phyloP scores from a whole-genome alignment of 2,797 vertebrate genomes.

The Margarornis squamiger region DNA sequence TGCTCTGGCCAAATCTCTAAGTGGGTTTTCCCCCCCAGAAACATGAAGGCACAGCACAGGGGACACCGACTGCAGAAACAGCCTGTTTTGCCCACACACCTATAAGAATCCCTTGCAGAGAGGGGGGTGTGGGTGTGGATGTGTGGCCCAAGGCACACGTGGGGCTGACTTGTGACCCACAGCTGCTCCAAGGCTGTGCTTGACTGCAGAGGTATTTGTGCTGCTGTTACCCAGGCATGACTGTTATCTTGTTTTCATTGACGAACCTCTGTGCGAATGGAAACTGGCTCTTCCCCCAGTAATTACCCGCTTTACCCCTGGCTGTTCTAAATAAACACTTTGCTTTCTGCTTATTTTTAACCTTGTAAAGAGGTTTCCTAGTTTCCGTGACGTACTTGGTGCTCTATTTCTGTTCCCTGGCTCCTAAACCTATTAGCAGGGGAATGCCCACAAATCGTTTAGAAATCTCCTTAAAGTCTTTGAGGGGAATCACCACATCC shows the following conservation, averaged over 20 bases:
- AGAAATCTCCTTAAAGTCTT: not conserved
- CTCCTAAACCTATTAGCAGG: constrained; percentile 15
- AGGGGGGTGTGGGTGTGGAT: not conserved
- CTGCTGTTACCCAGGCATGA: constrained; percentile 23
- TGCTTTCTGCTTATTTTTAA: constrained; percentile 54
- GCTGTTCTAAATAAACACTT: not conserved
- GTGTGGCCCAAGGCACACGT: accelerated
- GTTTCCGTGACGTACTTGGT: constrained; percentile 9
- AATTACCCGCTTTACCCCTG: constrained; percentile 21
- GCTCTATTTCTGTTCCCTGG: constrained; percentile 29
- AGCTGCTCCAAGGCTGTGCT: not conserved
- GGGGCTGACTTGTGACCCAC: not conserved
- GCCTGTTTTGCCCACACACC: accelerated
- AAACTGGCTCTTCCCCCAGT: constrained; percentile 30
- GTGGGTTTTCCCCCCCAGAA: accelerated
- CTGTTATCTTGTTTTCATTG: constrained; percentile 31
- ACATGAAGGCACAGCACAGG: accelerated
- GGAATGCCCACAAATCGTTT: not conserved
- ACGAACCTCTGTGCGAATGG: not conserved
- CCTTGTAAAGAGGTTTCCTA: constrained; percentile 40
- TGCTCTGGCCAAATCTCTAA: accelerated
- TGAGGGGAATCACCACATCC: not conserved
- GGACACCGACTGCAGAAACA: not conserved
- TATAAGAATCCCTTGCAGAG: not conserved
- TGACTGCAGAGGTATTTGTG: not conserved